Evolutionary conservation across 1,140 invertebrate genomes (phyloP).

Genomic region (Drosophila athabasca): DNA sequence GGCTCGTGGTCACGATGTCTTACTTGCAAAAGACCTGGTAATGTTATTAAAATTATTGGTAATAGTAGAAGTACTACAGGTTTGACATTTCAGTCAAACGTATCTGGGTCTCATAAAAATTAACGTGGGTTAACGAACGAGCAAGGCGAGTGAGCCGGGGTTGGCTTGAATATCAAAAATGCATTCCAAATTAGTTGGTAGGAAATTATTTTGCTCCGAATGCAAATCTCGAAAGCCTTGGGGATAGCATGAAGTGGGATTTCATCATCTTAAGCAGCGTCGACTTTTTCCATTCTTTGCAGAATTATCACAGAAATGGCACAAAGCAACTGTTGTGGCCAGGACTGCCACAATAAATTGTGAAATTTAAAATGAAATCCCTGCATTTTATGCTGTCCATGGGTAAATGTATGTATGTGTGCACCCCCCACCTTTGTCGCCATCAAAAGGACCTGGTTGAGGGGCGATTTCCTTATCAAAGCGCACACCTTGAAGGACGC

Average conservation of each 20-base stretch:
- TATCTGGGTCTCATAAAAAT: too few relatives aligned
- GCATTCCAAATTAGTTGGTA: too few relatives aligned
- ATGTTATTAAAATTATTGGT: too few relatives aligned
- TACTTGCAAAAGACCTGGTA: too few relatives aligned
- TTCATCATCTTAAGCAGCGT: constrained; percentile 3
- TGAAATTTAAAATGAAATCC: constrained; percentile 54
- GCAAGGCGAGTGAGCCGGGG: too few relatives aligned
- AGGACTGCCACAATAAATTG: constrained; percentile 42
- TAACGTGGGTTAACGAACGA: too few relatives aligned
- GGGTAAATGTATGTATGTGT: constrained; percentile 4
- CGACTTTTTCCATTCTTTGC: constrained; percentile 27
- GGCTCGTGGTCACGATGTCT: too few relatives aligned
- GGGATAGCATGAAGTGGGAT: not conserved
- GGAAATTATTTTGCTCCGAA: not conserved
- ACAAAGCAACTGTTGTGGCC: constrained; percentile 55
- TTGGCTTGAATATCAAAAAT: too few relatives aligned
- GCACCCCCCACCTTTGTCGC: constrained; percentile 5
- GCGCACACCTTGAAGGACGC: constrained; percentile 68
- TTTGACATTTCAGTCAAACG: too few relatives aligned
- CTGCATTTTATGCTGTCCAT: constrained; percentile 48
- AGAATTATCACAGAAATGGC: constrained; percentile 67
- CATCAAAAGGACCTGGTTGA: constrained; percentile 12
- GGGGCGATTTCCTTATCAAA: constrained; percentile 38
- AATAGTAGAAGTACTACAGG: too few relatives aligned
- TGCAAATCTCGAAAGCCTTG: constrained; percentile 8